Evolutionary conservation across 2,797 vertebrate genomes (phyloP), one percentile per base, ranked within the genome.

Genomic region (Scomberomorus guttatus): DNA sequence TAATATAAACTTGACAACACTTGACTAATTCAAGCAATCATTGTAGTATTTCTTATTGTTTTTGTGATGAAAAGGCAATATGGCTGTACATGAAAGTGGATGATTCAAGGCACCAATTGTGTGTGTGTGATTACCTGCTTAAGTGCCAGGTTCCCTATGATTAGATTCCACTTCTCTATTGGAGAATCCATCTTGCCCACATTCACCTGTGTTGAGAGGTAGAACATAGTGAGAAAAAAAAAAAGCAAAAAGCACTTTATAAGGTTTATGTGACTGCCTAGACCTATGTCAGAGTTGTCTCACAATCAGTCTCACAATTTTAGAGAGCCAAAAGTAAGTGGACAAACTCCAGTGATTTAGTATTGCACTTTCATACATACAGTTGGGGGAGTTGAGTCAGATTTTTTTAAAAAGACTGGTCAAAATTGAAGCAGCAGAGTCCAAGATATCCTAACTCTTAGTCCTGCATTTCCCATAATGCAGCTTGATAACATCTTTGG

Each of bases 111-210:
- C 27, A 62, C 4, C 4, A 50, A 4, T 5, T 22, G 13, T 54
- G 48, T 64, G 37, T 50, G 52, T 37, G 46, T 65, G 50, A 71
- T 94, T 93, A 99, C 98, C 96, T 99, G 98, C 84, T 99, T 99
- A 79, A 99, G 95, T 24, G 98, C 98, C 93, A 99, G 92, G 94
- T 99, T 99, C 56, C 98, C 97, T 74, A 98, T 97, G 85, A 99
- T 99, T 17, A 99, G 94, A 83, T 98, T 99, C 97, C 98, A 98
- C 89, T 99, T 99, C 92, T 99, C 98, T 80, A 98, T 99, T 54
- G 98, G 97, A 17, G 98, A 99, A 93, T 99, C 98, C 98, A 99
- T 99, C 94, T 99, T 99, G 32, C 98, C 98, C 88, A 99, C 94
- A 76, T 99, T 99, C 79, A 99, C 98, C 98, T 99, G 90, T 71